Conservation (phyloP, 2,797 vertebrate genomes). For the Molossus alvarezi region DNA sequence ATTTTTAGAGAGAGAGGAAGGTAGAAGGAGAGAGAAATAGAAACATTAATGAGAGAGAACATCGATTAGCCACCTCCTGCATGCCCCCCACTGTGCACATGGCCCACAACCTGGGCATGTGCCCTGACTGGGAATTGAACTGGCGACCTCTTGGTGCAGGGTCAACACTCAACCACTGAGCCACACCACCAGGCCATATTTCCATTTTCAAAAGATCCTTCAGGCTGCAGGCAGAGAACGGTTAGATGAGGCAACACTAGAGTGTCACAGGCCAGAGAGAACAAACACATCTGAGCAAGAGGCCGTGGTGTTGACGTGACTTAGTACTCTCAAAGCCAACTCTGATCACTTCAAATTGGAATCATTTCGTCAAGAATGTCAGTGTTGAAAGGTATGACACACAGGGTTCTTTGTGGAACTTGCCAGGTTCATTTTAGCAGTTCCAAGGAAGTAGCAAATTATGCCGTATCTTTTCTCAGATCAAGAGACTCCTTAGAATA, state of each 20-base stretch:
- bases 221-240: neutral
- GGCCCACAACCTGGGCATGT: no score
- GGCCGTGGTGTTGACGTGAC: no score
- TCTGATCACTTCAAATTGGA: neutral
- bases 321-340: neutral
- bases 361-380: neutral
- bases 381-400: neutral
- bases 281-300: neutral
- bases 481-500: neutral
- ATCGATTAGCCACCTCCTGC: no score
- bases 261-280: accelerated
- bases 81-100: no score
- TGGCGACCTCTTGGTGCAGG: no score
- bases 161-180: no score
- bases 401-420: neutral
- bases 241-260: neutral
- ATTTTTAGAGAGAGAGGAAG: no score
- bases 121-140: no score
- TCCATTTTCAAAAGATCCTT: neutral
- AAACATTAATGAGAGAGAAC: no score
- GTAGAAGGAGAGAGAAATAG: no score
- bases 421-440: neutral
- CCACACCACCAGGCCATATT: neutral
- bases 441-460: neutral
- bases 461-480: neutral